These are phyloP conservation scores for Pogonocherus hispidulus DNA, from an alignment of 2,888 invertebrate genomes.

Conservation along the genomic window DNA sequence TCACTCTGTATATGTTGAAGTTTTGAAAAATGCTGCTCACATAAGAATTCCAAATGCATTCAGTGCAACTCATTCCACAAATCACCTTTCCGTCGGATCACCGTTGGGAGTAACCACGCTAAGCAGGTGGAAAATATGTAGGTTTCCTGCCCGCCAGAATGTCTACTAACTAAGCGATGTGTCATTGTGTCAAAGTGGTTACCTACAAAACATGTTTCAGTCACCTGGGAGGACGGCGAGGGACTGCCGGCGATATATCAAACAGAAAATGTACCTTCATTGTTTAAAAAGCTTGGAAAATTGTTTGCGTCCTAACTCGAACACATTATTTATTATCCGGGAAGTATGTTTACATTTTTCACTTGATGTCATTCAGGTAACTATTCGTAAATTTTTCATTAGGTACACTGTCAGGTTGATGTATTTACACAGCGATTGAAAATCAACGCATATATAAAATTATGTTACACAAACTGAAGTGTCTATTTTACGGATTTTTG, in stretches of 20 bases:
- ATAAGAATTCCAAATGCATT: too few species aligned
- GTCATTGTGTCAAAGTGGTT: conserved; percentile 1
- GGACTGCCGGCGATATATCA: conserved; percentile 11
- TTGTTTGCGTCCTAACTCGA: not conserved
- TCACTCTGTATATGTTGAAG: too few species aligned
- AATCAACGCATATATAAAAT: too few species aligned
- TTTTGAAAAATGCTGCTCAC: too few species aligned
- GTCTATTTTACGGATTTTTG: too few species aligned
- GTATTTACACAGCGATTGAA: too few species aligned
- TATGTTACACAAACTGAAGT: too few species aligned
- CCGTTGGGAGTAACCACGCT: not conserved
- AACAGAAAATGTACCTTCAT: not conserved
- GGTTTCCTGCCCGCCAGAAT: not conserved
- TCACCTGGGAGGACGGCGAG: not conserved
- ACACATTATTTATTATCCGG: not conserved
- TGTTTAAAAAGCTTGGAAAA: conserved; percentile 5
- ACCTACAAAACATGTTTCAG: conserved; percentile 1
- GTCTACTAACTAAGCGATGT: conserved; percentile 3
- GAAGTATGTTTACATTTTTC: too few species aligned
- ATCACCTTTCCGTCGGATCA: too few species aligned
- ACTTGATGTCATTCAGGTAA: too few species aligned
- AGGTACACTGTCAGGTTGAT: too few species aligned
- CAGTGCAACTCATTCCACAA: not conserved
- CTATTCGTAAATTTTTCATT: too few species aligned
- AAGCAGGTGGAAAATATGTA: conserved; percentile 6